phyloP scores from a whole-genome alignment of 2,888 invertebrate species.

The Kryphioiulus occultus region DNA sequence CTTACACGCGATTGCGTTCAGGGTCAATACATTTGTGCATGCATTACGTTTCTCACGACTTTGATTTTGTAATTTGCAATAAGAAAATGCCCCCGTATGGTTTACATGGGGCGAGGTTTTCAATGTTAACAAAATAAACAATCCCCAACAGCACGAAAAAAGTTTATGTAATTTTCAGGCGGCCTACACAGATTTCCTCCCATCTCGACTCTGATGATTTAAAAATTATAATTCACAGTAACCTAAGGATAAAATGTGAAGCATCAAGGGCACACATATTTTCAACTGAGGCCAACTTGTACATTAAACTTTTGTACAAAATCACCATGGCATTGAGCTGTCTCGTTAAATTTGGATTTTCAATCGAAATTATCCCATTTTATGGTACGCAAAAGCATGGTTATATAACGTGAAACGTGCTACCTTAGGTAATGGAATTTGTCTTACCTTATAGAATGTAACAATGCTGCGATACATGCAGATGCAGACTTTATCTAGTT shows the following conservation, averaged over 20 bases:
- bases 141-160: background rate
- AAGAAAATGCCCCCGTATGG: background rate
- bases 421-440: background rate
- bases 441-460: background rate
- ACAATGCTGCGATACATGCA: background rate
- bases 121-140: constrained; percentile 20
- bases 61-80: background rate
- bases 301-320: background rate
- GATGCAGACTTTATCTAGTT: background rate
- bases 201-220: background rate
- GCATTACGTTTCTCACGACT: background rate
- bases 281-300: background rate
- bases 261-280: background rate
- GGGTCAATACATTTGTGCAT: background rate
- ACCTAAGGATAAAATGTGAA: background rate
- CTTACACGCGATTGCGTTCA: background rate
- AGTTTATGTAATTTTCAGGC: background rate
- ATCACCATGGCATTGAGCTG: background rate
- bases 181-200: background rate
- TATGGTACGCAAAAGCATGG: background rate
- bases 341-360: background rate
- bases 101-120: background rate
- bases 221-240: constrained; percentile 10
- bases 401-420: background rate
- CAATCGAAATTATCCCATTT: background rate